Percentiles rank a stretch among this genome's conserved stretches.
phyloP scores from a whole-genome alignment of 2,113 vertebrate genomes.

The Podocnemis expansa region DNA sequence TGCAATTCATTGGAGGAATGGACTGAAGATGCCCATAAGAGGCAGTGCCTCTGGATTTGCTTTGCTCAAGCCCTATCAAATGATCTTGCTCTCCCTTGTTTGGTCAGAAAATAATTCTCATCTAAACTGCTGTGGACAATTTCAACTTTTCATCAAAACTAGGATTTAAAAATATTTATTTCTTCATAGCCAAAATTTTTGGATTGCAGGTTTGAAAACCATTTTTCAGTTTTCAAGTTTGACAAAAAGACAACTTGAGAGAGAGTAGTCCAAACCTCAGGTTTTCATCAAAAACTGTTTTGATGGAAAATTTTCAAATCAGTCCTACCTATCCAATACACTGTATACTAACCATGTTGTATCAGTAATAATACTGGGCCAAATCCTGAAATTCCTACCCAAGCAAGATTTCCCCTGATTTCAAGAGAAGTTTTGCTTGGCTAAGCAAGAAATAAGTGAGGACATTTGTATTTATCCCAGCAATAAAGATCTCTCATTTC shows the following conservation, averaged over 20 bases:
- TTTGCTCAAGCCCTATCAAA: neutral
- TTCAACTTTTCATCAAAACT: neutral
- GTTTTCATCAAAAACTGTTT: neutral
- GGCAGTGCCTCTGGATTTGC: neutral
- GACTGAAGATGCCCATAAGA: neutral
- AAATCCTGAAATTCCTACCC: neutral
- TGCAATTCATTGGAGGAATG: neutral
- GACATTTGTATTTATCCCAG: neutral
- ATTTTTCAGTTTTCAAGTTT: too few species aligned
- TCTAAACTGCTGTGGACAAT: too few species aligned
- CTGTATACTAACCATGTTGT: neutral
- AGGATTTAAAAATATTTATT: too few species aligned
- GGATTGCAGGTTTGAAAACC: too few species aligned
- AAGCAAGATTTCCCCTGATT: neutral
- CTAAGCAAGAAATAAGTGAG: neutral
- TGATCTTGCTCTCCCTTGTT: too few species aligned
- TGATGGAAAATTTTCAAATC: neutral
- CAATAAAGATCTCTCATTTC: accelerated
- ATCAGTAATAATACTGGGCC: neutral
- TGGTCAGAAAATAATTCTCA: neutral
- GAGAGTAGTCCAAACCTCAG: neutral
- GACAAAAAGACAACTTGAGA: too few species aligned
- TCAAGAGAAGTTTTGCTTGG: neutral
- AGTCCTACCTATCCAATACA: neutral
- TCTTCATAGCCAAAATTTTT: too few species aligned